phyloP scores from a whole-genome alignment of 2,888 invertebrate species.

The Agriopis marginaria region DNA sequence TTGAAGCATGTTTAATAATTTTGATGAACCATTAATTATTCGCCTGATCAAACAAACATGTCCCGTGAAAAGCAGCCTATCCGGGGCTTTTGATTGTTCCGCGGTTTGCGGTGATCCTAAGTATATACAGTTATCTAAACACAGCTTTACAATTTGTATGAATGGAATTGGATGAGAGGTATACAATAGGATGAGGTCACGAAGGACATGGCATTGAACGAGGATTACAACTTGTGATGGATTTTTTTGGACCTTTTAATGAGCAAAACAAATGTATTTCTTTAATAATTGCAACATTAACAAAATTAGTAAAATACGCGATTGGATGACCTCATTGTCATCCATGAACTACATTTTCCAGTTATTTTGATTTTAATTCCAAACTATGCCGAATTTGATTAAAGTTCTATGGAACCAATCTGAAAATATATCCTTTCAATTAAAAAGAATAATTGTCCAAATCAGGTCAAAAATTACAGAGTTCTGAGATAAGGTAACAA shows the following conservation, averaged over 20 bases:
- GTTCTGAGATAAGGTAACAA: too few species aligned
- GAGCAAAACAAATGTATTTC: not conserved
- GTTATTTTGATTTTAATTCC: too few species aligned
- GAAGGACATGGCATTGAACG: not conserved
- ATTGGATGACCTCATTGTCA: too few species aligned
- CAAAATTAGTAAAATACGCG: too few species aligned
- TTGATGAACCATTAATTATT: conserved; percentile 10
- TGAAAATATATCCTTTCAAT: too few species aligned
- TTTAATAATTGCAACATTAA: too few species aligned
- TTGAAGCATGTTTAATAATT: not conserved
- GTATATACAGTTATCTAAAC: conserved; percentile 19
- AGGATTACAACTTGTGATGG: not conserved
- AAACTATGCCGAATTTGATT: too few species aligned
- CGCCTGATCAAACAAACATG: conserved; percentile 13
- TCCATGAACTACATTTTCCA: too few species aligned
- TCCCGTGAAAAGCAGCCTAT: conserved; percentile 12
- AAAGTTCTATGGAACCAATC: too few species aligned
- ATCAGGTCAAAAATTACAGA: too few species aligned
- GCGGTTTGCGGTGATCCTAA: conserved; percentile 20
- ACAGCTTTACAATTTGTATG: conserved; percentile 17
- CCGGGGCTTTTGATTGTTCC: conserved; percentile 26
- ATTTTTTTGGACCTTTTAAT: not conserved
- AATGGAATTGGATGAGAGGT: conserved; percentile 3
- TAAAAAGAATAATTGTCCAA: too few species aligned
- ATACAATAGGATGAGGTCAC: conserved; percentile 1